These are phyloP conservation scores for Araneus ventricosus DNA, from an alignment of 1,140 invertebrate genomes.

Conservation along the genomic window DNA sequence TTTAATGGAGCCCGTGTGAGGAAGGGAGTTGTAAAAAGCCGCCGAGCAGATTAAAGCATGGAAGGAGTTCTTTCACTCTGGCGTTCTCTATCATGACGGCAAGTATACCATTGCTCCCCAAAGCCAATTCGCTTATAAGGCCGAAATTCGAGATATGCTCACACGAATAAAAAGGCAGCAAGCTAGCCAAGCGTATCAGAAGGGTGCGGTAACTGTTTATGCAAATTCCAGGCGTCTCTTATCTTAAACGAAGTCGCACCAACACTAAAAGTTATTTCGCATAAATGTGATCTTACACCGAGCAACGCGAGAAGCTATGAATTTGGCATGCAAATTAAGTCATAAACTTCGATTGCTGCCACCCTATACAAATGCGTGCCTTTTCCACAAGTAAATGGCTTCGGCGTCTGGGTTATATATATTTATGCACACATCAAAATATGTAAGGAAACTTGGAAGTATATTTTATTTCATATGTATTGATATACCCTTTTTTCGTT, in stretches of 20 bases:
- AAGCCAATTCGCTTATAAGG: slow-evolving; percentile 1
- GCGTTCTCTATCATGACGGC: slow-evolving; percentile 16
- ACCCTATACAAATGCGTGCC: slow-evolving; percentile 56
- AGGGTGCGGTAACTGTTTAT: slow-evolving; percentile 67
- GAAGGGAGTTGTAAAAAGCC: background rate
- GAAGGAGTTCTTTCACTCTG: background rate
- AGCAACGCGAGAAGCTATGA: slow-evolving; percentile 45
- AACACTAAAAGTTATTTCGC: slow-evolving; percentile 73
- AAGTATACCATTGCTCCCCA: slow-evolving; percentile 6
- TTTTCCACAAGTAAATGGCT: slow-evolving; percentile 24
- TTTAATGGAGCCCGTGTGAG: background rate
- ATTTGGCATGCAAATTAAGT: slow-evolving; percentile 71
- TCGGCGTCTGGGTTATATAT: slow-evolving; percentile 40
- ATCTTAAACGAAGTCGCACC: slow-evolving; percentile 67
- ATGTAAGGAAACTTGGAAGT: background rate
- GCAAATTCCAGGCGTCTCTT: slow-evolving; percentile 63
- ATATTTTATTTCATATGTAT: slow-evolving; percentile 61
- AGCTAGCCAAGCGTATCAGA: slow-evolving; percentile 46
- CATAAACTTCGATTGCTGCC: slow-evolving; percentile 71
- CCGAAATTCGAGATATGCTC: slow-evolving; percentile 62
- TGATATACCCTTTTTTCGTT: slow-evolving; percentile 3
- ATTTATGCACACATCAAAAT: slow-evolving; percentile 43
- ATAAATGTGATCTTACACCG: slow-evolving; percentile 70
- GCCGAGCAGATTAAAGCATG: background rate
- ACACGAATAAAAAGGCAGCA: slow-evolving; percentile 62